These are phyloP conservation scores for Megaleporinus macrocephalus DNA, from an alignment of 2,113 vertebrate species.

Conservation along the genomic window DNA sequence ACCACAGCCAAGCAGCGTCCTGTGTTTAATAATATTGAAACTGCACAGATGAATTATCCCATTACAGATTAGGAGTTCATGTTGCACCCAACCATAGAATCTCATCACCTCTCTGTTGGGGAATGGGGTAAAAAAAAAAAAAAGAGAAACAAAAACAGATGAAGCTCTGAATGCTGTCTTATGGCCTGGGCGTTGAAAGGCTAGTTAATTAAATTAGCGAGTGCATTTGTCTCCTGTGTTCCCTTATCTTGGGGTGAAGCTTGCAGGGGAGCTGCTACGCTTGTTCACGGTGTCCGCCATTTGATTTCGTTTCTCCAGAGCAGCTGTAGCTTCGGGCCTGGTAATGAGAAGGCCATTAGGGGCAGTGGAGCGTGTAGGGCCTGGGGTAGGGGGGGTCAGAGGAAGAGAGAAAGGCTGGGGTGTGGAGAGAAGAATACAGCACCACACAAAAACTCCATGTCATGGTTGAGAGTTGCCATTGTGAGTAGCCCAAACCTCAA, in stretches of 20 bases:
- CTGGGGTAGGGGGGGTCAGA: slow-evolving; percentile 63
- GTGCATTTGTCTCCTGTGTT: slow-evolving; percentile 83
- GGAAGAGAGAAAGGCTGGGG: slow-evolving; percentile 41
- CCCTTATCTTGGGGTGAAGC: slow-evolving; percentile 81
- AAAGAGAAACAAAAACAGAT: not conserved
- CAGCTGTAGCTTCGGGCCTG: slow-evolving; percentile 79
- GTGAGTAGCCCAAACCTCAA: not conserved
- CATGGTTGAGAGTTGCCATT: slow-evolving; percentile 59
- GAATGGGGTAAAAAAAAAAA: slow-evolving; percentile 55
- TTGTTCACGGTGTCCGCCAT: slow-evolving; percentile 76
- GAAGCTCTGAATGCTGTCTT: slow-evolving; percentile 77
- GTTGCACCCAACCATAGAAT: slow-evolving; percentile 80
- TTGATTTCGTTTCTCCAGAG: slow-evolving; percentile 82
- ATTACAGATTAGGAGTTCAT: slow-evolving; percentile 54
- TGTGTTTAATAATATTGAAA: slow-evolving; percentile 51
- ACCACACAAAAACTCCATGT: slow-evolving; percentile 60
- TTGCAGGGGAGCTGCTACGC: slow-evolving; percentile 82
- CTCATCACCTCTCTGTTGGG: slow-evolving; percentile 82
- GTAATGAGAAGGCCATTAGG: slow-evolving; percentile 81
- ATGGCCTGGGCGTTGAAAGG: slow-evolving; percentile 78
- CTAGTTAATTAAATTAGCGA: slow-evolving; percentile 86
- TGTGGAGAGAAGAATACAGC: slow-evolving; percentile 34
- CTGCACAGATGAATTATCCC: slow-evolving; percentile 46
- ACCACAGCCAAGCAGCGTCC: slow-evolving; percentile 60
- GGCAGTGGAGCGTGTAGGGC: slow-evolving; percentile 75